Percentiles rank a stretch among this genome's conserved stretches.
Evolutionary conservation across 2,888 invertebrate genomes (phyloP).

Genomic region (Protodeltote pygarga): DNA sequence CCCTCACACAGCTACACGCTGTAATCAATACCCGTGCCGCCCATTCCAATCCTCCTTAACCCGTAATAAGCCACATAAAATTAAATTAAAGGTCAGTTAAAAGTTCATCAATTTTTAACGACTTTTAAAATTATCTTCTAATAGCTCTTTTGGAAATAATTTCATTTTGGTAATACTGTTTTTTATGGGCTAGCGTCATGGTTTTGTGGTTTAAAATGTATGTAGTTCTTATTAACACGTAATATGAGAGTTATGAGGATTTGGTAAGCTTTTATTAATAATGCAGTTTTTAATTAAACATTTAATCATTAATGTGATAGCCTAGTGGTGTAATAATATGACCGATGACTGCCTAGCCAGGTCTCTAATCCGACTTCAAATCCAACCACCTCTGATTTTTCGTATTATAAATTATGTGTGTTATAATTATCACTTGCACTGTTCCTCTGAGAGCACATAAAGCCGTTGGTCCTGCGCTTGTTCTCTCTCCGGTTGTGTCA

Average conservation of each 20-base stretch:
- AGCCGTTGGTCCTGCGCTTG: too few species aligned
- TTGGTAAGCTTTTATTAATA: too few species aligned
- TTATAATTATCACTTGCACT: too few species aligned
- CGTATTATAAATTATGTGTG: too few species aligned
- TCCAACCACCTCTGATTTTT: too few species aligned
- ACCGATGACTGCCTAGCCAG: too few species aligned
- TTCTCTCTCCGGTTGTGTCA: too few species aligned
- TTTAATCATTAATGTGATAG: too few species aligned
- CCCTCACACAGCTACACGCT: conserved; percentile 37
- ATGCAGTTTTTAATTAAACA: too few species aligned
- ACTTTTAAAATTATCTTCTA: conserved; percentile 40
- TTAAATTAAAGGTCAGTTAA: conserved; percentile 63
- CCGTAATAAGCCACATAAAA: conserved; percentile 55
- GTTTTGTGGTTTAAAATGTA: conserved; percentile 6
- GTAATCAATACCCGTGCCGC: conserved; percentile 62
- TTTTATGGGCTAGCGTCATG: conserved; percentile 15
- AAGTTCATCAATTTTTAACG: conserved; percentile 63
- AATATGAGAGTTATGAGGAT: neutral
- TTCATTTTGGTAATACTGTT: conserved; percentile 18
- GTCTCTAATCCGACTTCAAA: too few species aligned
- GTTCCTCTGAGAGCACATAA: too few species aligned
- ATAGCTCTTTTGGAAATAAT: conserved; percentile 39
- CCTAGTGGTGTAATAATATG: too few species aligned
- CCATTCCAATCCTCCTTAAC: conserved; percentile 56
- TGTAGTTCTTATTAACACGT: neutral